Evolutionary conservation across 2,113 vertebrate species (phyloP), one percentile per base, ranked within the genome.

Genomic region (Rattus rattus): DNA sequence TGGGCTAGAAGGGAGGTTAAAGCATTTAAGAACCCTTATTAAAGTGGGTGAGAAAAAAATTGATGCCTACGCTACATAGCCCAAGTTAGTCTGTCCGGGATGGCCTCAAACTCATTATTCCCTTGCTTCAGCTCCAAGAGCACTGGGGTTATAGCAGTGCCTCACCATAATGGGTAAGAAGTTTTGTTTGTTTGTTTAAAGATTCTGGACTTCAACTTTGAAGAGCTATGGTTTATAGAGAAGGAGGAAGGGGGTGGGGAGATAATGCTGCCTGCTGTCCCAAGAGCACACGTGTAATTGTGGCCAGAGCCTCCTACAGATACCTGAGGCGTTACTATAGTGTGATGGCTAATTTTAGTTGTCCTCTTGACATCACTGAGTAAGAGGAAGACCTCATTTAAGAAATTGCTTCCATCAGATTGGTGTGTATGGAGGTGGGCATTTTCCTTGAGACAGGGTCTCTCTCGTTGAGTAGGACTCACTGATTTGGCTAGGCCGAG

Each of bases 291-390:
- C 28, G 8, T 6, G 26, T 39, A 26, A 13, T 16, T 70, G 28
- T 80, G 73, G 79, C 33, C 30, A 91, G 70, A 59, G 49, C 73
- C 93, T 92, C 77, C 47, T 95, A 30, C 10, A 83, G 17, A 83
- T 63, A 86, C 14, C n/a, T 88, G 86, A 72, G 91, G 16, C 84
- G 30, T 76, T 88, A 43, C 79, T 61, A 28, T 0, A 59, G 13
- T 1, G 24, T 43, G n/a, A 43, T 16, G 12, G 80, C 54, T 61
- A 59, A 63, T 84, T n/a, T 84, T 63, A 39, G 80, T 28, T 84
- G 80, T 63, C n/a, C 43, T 10, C 81, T 43, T 84, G 56, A 63
- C 24, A 16, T 43, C 17, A 14, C 24, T 61, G 28, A 43, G n/a
- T 22, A 63, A 84, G 56, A 84, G 24, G 56, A 63, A 84, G 43